phyloP scores from a whole-genome alignment of 2,797 vertebrate genomes.

The Anguilla obscura region DNA sequence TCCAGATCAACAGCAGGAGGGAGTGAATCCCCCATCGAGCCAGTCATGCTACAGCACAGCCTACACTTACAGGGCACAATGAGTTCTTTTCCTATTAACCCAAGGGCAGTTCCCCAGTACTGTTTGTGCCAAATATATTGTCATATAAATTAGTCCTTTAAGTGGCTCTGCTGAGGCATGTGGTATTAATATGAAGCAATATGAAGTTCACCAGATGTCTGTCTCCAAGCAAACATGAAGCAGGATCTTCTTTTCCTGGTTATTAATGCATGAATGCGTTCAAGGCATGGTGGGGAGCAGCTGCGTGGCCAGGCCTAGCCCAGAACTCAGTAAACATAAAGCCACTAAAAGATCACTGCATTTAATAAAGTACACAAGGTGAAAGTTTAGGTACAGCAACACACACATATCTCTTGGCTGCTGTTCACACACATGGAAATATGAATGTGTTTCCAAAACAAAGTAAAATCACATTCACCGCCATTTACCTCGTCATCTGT shows the following conservation, averaged over 20 bases:
- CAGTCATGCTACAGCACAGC: background rate
- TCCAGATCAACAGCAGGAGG: background rate
- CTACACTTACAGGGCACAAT: background rate
- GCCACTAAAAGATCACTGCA: background rate
- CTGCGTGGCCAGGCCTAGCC: background rate
- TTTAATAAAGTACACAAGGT: background rate
- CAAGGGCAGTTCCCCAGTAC: background rate
- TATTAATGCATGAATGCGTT: background rate
- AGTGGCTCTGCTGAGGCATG: background rate
- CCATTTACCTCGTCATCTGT: background rate
- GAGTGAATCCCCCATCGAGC: background rate
- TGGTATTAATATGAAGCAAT: background rate
- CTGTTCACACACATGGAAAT: constrained; percentile 33
- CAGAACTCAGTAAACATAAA: background rate
- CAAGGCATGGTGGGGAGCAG: background rate
- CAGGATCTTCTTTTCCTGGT: background rate
- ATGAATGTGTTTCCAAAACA: constrained; percentile 45
- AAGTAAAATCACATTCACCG: constrained; percentile 31
- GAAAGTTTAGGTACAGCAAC: background rate
- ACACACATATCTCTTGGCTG: constrained; percentile 12
- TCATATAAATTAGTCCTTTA: background rate
- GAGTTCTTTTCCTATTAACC: background rate
- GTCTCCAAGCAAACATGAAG: background rate
- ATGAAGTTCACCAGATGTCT: background rate
- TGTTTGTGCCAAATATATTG: background rate